phyloP scores from a whole-genome alignment of 1,140 invertebrate species.

The Drosophila orena region DNA sequence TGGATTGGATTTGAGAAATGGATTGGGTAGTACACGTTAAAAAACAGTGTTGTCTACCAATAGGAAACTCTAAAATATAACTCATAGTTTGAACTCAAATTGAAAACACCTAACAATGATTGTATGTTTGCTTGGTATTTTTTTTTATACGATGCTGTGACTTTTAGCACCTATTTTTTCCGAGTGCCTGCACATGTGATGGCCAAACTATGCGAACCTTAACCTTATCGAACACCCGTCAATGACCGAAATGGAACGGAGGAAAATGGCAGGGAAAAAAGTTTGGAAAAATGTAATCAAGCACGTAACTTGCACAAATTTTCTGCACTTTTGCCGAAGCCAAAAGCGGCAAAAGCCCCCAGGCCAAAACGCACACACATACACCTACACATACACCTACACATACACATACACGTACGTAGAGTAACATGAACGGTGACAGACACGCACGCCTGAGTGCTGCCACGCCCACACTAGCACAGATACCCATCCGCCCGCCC shows the following conservation, averaged over 20 bases:
- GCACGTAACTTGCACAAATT: conserved; percentile 83
- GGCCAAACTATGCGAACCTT: conserved; percentile 33
- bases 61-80: too few relatives aligned
- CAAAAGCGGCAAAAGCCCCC: conserved; percentile 64
- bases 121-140: too few relatives aligned
- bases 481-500: conserved; percentile 4
- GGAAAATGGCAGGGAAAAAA: conserved; percentile 45
- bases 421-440: conserved; percentile 27
- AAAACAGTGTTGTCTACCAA: not conserved
- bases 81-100: too few relatives aligned
- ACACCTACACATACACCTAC: not conserved
- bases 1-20: conserved; percentile 2
- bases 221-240: conserved; percentile 67
- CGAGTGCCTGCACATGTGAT: conserved; percentile 19
- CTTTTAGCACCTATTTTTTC: not conserved
- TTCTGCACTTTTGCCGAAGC: conserved; percentile 79
- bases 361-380: conserved; percentile 60
- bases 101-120: too few relatives aligned
- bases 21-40: not conserved
- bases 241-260: conserved; percentile 45
- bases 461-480: conserved; percentile 27
- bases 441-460: conserved; percentile 66
- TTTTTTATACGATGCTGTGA: not conserved
- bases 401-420: conserved; percentile 12
- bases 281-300: conserved; percentile 79